A percentile compares a stretch with the other conserved stretches of the same genome.
Evolutionary conservation across 2,888 invertebrate genomes (phyloP).

Genomic region (Trichopoda pennipes): DNA sequence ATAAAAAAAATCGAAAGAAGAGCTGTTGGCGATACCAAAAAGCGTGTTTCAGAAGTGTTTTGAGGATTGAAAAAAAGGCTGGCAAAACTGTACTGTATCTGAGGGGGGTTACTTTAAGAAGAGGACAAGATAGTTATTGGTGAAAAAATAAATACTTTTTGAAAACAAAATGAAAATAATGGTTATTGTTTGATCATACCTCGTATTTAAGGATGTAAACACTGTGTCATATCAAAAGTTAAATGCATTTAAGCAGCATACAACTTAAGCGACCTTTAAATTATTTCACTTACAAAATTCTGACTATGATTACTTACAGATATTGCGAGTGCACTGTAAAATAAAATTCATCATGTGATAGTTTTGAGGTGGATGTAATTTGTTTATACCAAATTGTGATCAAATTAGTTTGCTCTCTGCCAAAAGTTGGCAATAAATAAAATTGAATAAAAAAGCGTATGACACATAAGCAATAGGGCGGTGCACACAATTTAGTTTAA

Average conservation of each 20-base stretch:
- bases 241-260: not conserved
- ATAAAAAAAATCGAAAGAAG: too few species aligned
- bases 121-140: too few species aligned
- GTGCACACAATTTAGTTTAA: not conserved
- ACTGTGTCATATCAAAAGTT: too few species aligned
- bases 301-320: not conserved
- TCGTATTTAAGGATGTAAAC: too few species aligned
- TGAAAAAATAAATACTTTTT: too few species aligned
- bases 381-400: slow-evolving; percentile 52
- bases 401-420: slow-evolving; percentile 56
- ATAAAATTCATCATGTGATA: not conserved
- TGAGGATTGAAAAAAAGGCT: too few species aligned
- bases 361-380: slow-evolving; percentile 19
- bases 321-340: not conserved
- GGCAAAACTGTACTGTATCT: too few species aligned
- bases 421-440: slow-evolving; percentile 46
- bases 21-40: too few species aligned
- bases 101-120: too few species aligned
- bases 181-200: too few species aligned
- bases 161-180: too few species aligned
- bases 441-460: slow-evolving; percentile 6
- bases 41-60: too few species aligned
- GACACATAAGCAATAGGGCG: slow-evolving; percentile 5
- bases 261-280: not conserved
- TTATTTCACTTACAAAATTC: not conserved